Base-by-base conservation (phyloP, 2,888 invertebrate genomes). In the Agrochola lota region DNA sequence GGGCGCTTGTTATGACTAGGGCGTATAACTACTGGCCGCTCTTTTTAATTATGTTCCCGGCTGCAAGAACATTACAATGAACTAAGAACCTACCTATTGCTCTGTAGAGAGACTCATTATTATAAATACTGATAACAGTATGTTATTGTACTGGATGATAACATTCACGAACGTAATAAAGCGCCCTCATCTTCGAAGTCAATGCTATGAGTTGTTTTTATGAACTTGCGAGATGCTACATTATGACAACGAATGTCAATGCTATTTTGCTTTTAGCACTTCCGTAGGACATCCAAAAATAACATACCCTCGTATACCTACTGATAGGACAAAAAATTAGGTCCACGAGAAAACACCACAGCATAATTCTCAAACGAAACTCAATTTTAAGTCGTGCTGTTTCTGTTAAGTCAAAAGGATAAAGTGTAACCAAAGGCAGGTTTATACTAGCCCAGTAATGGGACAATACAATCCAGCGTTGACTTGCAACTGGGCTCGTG, bases 101-200 rank as follows among this genome's bases (percentile, higher is more conserved):
- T 80, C 59, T 80, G 49, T 59, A 71, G 26, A 66, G 66, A 70
- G 49, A 55, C 64, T 73, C 11, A 63, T 73, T 78, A 85, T 76
- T 62, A 59, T 66, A 59, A 43, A 76, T 23, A 86, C 55, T 79
- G 74, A 87, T 84, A 80, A 78, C 43, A 66, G 57, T 17, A 20
- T 66, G 80, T 79, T 73, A 66, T 79, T 84, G 85, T 66, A n/a
- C 59, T 69, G 52, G 35, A 64, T 84, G 84, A 73, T 83, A 84
- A 78, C 60, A 75, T 35, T 17, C 40, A 71, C 30, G 43, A 71
- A 43, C 59, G 57, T 57, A 52, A 63, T 49, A 68, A 49, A n/a
- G 52, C 26, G 43, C 49, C 57, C 55, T 63, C 43, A 43, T 35
- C 57, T 57, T 63, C 62, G 23, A 60, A 59, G 63, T 80, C 57